Conservation (phyloP, 2,113 vertebrate genomes). For the Nannospalax galili region DNA sequence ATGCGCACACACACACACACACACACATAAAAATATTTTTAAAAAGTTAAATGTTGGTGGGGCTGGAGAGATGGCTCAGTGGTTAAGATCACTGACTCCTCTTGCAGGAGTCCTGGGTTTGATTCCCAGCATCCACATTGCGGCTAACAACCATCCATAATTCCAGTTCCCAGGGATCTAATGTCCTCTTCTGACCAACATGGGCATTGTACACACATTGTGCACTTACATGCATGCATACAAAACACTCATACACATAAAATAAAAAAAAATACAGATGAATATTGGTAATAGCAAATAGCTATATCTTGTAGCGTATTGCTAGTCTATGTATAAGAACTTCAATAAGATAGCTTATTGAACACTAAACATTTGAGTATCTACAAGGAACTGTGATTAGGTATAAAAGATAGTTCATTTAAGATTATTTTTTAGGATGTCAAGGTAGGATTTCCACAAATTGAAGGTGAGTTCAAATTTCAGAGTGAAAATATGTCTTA, state of each 20-base stretch:
- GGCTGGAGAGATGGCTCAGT: neutral
- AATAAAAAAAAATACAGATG: neutral
- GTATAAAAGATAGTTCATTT: slow-evolving; percentile 26
- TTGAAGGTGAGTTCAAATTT: neutral
- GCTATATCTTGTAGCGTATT: neutral
- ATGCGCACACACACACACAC: neutral
- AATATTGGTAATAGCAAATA: neutral
- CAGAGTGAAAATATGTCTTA: neutral
- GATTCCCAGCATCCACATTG: neutral
- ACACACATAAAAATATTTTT: neutral
- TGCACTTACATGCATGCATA: neutral
- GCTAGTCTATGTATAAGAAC: neutral
- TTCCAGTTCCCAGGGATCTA: neutral
- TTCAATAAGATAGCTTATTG: neutral
- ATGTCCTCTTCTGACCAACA: neutral
- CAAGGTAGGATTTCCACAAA: neutral
- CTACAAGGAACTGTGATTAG: neutral
- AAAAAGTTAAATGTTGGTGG: neutral
- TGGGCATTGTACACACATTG: no score
- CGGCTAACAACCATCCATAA: neutral
- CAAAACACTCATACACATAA: neutral
- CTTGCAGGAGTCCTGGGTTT: neutral
- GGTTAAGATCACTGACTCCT: neutral
- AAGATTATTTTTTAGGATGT: slow-evolving; percentile 37
- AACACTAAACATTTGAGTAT: slow-evolving; percentile 13